phyloP scores from a whole-genome alignment of 2,797 vertebrate genomes.

The Numenius phaeopus region DNA sequence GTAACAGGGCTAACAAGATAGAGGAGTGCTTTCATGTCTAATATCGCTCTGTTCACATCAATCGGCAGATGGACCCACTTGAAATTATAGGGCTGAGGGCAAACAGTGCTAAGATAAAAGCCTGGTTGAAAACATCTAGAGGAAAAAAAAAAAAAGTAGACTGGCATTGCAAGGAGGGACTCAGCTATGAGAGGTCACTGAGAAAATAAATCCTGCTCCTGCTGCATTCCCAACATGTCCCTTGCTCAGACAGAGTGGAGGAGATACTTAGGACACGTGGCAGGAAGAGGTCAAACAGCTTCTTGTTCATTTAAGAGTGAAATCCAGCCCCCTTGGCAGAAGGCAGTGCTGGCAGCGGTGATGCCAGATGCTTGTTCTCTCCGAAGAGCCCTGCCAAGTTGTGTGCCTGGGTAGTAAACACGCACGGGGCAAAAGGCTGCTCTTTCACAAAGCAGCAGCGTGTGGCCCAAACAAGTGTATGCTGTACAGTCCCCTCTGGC shows the following conservation, averaged over 20 bases:
- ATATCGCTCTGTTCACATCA: not conserved
- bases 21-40: not conserved
- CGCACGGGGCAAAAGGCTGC: not conserved
- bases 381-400: not conserved
- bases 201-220: not conserved
- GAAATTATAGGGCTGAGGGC: conserved; percentile 3
- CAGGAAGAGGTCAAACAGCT: conserved; percentile 6
- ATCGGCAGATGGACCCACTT: not conserved
- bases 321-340: conserved; percentile 45
- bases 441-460: not conserved
- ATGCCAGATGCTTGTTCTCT: not conserved
- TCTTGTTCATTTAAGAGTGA: conserved; percentile 22
- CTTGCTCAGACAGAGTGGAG: not conserved
- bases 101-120: conserved; percentile 5
- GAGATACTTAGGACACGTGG: not conserved
- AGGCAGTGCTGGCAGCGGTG: not conserved
- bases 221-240: rapidly evolving
- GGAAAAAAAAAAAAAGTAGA: not conserved
- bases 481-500: not conserved
- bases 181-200: not conserved
- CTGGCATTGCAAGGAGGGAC: not conserved
- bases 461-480: not conserved
- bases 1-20: conserved; percentile 9
- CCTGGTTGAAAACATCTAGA: not conserved
- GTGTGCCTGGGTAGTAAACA: not conserved